Conservation (phyloP, 2,113 vertebrate genomes). For the Cyprinodon tularosa region DNA sequence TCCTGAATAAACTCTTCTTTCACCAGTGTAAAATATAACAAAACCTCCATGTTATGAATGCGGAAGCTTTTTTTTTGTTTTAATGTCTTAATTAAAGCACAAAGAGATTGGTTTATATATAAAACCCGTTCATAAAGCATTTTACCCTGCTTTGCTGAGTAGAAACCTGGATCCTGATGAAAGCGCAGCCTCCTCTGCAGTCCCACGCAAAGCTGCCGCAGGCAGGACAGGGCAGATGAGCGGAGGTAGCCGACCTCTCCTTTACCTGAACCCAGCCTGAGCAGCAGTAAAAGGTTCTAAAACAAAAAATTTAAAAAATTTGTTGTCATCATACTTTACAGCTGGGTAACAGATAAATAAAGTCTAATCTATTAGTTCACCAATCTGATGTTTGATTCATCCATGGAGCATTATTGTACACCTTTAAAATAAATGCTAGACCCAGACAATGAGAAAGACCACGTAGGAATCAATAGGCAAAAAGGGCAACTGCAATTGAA, state of each 20-base stretch:
- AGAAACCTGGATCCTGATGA: slow-evolving; percentile 91
- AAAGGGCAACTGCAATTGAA: slow-evolving; percentile 63
- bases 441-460: slow-evolving; percentile 45
- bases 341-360: neutral
- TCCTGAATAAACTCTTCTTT: neutral
- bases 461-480: slow-evolving; percentile 52
- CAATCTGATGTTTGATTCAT: neutral
- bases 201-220: slow-evolving; percentile 87
- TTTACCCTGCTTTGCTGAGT: slow-evolving; percentile 87
- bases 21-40: neutral
- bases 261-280: slow-evolving; percentile 83
- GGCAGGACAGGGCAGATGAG: slow-evolving; percentile 85
- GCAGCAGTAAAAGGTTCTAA: slow-evolving; percentile 88
- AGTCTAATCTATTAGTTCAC: neutral
- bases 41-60: neutral
- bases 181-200: slow-evolving; percentile 89
- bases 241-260: slow-evolving; percentile 82
- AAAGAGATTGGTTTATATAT: neutral
- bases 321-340: slow-evolving; percentile 1
- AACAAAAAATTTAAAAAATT: slow-evolving; percentile 37
- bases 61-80: neutral
- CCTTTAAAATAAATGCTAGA: neutral
- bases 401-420: no score
- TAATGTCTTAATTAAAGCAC: neutral
- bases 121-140: neutral